These are phyloP conservation scores for Porites australiensis DNA, from an alignment of 64 coral and sea anemone species.

Conservation along the genomic window DNA sequence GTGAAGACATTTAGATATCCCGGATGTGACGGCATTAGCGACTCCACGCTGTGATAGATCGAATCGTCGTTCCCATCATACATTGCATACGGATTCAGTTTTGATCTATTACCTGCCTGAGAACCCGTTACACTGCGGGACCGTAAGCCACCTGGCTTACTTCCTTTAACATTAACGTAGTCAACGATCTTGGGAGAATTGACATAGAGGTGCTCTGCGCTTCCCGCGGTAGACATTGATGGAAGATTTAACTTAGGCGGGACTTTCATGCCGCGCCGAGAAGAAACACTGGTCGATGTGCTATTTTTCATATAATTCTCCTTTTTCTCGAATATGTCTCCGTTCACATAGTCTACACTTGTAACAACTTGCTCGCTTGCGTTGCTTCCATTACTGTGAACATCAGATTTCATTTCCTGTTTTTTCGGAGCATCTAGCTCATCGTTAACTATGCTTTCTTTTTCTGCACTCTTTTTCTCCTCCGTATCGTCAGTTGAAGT, in stretches of 20 bases:
- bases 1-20: constrained; percentile 58
- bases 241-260: constrained; percentile 48
- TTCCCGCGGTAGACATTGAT: background rate
- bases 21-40: constrained; percentile 67
- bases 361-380: background rate
- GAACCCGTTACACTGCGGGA: constrained; percentile 32
- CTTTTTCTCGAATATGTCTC: constrained; percentile 4
- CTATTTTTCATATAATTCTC: background rate
- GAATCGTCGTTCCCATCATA: constrained; percentile 84
- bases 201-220: constrained; percentile 54
- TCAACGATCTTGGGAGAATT: constrained; percentile 68
- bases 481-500: background rate
- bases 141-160: background rate
- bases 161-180: constrained; percentile 62
- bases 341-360: constrained; percentile 36
- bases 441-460: background rate
- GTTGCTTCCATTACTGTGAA: no score
- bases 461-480: background rate
- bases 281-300: background rate
- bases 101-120: background rate
- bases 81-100: constrained; percentile 56
- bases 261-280: constrained; percentile 53
- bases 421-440: background rate
- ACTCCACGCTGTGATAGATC: constrained; percentile 79
- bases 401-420: background rate